phyloP scores from a whole-genome alignment of 2,888 invertebrate genomes.

The Acleris emargana region DNA sequence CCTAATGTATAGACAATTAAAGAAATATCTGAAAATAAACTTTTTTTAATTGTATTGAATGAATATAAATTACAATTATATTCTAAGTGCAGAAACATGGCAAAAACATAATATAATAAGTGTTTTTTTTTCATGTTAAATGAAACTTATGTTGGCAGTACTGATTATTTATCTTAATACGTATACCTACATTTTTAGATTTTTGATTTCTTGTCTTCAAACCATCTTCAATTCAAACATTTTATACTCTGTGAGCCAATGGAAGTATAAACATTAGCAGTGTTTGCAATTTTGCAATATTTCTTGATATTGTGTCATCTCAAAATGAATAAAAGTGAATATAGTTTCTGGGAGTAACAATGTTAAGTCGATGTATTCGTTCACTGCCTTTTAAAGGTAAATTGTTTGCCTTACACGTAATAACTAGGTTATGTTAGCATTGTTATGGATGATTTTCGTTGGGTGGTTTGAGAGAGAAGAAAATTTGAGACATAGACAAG shows the following conservation, averaged over 20 bases:
- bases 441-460: conserved; percentile 57
- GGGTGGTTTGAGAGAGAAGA: conserved; percentile 35
- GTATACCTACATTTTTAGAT: no score
- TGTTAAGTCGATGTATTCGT: conserved; percentile 44
- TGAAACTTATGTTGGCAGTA: no score
- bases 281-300: not conserved
- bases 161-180: no score
- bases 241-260: not conserved
- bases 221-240: accelerated
- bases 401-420: conserved; percentile 49
- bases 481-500: conserved; percentile 38
- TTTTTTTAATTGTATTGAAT: no score
- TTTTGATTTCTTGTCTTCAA: no score
- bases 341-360: conserved; percentile 39
- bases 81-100: no score
- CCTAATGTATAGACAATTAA: no score
- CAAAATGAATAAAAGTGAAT: conserved; percentile 7
- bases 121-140: no score
- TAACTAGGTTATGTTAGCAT: conserved; percentile 51
- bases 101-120: no score
- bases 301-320: conserved; percentile 3
- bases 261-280: not conserved
- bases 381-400: conserved; percentile 56
- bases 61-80: no score
- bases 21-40: no score